These are phyloP conservation scores for Aphodius granarius DNA, from an alignment of 2,888 invertebrate genomes.

Conservation along the genomic window DNA sequence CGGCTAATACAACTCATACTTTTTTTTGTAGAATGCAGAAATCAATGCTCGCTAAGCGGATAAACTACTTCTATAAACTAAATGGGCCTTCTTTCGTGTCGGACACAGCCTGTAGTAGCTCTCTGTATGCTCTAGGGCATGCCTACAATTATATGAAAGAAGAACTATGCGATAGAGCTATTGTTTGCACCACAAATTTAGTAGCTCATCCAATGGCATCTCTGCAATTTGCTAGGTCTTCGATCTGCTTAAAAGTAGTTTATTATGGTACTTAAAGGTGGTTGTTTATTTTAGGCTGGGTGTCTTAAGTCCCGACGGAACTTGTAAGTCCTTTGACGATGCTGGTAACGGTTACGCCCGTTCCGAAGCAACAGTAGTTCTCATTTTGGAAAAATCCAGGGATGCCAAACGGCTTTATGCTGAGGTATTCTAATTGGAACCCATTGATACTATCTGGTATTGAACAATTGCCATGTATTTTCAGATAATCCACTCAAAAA, in stretches of 20 bases:
- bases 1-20: too few species aligned
- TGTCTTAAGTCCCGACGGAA: conserved; percentile 81
- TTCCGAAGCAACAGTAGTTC: conserved; percentile 74
- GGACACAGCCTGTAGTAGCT: conserved; percentile 96
- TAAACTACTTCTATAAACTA: conserved; percentile 86
- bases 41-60: conserved; percentile 88
- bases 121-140: conserved; percentile 83
- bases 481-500: conserved; percentile 44
- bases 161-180: conserved; percentile 84
- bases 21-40: conserved; percentile 61
- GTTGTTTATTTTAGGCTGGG: conserved; percentile 58
- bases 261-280: too few species aligned
- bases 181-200: conserved; percentile 86
- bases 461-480: too few species aligned
- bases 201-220: conserved; percentile 87
- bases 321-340: conserved; percentile 89
- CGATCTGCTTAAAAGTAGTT: too few species aligned
- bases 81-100: conserved; percentile 87
- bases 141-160: conserved; percentile 75
- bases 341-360: conserved; percentile 80
- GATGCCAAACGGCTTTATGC: conserved; percentile 58
- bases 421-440: conserved; percentile 45
- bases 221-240: conserved; percentile 79
- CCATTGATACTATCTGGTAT: too few species aligned
- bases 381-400: conserved; percentile 70